Conservation (phyloP, 2,888 invertebrate genomes). For the Cheilosia pagana region DNA sequence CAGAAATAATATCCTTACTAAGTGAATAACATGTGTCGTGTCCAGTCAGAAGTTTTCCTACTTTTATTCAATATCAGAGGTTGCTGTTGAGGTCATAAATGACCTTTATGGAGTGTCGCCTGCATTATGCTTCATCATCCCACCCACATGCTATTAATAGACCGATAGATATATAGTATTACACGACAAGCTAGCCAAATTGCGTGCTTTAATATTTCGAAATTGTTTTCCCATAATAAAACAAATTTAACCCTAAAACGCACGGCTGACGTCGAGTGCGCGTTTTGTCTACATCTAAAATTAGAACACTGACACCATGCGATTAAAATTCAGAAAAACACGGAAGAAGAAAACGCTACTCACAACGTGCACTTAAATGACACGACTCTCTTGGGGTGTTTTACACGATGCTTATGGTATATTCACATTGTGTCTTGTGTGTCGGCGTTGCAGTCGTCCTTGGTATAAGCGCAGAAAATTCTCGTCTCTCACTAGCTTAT, state of each 20-base stretch:
- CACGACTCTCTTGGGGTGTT: conserved; percentile 20
- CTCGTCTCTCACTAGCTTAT: not conserved
- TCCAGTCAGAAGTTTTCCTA: no score
- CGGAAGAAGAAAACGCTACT: conserved; percentile 34
- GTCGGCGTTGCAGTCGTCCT: conserved; percentile 31
- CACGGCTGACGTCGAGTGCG: not conserved
- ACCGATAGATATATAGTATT: no score
- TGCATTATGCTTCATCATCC: not conserved
- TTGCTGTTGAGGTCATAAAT: no score
- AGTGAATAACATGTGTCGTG: no score
- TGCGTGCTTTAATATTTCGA: no score
- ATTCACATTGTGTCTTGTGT: conserved; percentile 2
- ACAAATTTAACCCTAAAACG: not conserved
- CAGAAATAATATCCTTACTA: no score
- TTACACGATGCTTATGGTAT: conserved; percentile 28
- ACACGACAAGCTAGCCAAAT: no score
- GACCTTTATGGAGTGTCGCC: no score
- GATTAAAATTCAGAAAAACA: conserved; percentile 31
- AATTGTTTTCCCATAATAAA: not conserved
- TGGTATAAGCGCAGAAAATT: not conserved
- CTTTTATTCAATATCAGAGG: no score
- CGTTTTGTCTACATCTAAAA: conserved; percentile 27
- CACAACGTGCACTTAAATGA: conserved; percentile 26
- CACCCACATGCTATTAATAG: no score
- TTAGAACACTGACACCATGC: conserved; percentile 20